Percentiles rank a stretch among this genome's conserved stretches.
Evolutionary conservation across 2,888 invertebrate genomes (phyloP).

Genomic region (Imbricaverruca yamaguchii): DNA sequence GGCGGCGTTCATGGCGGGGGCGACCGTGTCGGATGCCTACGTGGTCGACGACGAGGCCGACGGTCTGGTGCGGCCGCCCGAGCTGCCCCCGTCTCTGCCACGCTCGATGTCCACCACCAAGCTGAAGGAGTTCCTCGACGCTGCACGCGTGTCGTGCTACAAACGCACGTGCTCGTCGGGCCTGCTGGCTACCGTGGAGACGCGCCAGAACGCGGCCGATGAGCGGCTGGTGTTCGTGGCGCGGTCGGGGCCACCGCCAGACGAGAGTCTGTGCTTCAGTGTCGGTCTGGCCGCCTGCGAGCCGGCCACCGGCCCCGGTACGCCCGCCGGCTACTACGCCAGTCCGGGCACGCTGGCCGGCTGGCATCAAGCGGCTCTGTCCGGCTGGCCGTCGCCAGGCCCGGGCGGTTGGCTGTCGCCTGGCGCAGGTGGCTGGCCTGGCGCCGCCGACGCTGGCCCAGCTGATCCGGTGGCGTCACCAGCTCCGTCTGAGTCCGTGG

Average conservation of each 20-base stretch:
- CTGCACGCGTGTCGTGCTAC: background rate
- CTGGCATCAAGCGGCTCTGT: no score
- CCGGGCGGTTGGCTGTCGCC: no score
- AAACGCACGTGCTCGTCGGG: background rate
- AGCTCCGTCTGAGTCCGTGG: no score
- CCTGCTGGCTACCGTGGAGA: background rate
- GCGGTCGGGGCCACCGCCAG: background rate
- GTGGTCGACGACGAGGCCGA: background rate
- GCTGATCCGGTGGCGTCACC: no score
- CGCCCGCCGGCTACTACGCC: background rate
- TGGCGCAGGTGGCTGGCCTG: no score
- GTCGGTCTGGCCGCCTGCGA: no score
- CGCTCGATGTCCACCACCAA: background rate
- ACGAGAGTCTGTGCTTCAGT: no score
- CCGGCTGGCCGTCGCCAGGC: no score
- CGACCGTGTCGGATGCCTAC: background rate
- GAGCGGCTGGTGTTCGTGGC: conserved; percentile 2
- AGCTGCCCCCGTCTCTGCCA: background rate
- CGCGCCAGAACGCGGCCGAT: background rate
- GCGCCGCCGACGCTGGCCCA: no score
- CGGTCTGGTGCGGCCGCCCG: background rate
- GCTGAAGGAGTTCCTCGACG: conserved; percentile 13
- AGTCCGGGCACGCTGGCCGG: no score
- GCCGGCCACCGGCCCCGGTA: background rate
- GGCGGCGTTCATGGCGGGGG: background rate